Percentiles rank a stretch among this genome's conserved stretches.
These are phyloP conservation scores for Smittia aterrima DNA, from an alignment of 2,888 invertebrate genomes.

Conservation along the genomic window DNA sequence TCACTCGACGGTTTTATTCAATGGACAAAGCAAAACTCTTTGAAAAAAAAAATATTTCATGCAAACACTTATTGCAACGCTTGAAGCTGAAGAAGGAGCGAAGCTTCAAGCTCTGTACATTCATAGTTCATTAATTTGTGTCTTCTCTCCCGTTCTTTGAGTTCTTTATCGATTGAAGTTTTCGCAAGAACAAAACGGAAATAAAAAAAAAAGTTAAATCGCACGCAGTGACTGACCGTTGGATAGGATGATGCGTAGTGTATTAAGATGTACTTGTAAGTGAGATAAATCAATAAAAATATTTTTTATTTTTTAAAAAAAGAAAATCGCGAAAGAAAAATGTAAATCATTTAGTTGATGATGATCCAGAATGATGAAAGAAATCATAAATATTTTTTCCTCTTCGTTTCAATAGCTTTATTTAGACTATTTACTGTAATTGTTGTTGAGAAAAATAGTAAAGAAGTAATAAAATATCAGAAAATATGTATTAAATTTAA, in stretches of 20 bases:
- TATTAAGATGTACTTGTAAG: conserved; percentile 28
- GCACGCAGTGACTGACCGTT: conserved; percentile 37
- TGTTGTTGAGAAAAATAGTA: conserved; percentile 30
- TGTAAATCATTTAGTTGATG: conserved; percentile 9
- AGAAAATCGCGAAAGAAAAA: not conserved
- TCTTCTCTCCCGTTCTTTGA: not conserved
- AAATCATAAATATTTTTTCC: conserved; percentile 13
- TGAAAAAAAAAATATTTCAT: too few species aligned
- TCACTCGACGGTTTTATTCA: conserved; percentile 15
- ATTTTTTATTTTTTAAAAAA: conserved; percentile 26
- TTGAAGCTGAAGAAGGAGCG: not conserved
- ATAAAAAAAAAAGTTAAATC: conserved; percentile 28
- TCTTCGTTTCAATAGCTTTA: conserved; percentile 35
- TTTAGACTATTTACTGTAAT: conserved; percentile 30
- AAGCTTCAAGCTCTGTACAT: not conserved
- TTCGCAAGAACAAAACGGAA: conserved; percentile 8
- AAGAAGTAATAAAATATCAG: conserved; percentile 8
- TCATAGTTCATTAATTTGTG: not conserved
- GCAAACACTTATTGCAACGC: too few species aligned
- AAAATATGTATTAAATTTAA: conserved; percentile 38
- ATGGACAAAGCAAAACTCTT: not conserved
- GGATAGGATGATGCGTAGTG: not conserved
- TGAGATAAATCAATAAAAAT: conserved; percentile 30
- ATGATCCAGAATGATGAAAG: conserved; percentile 2
- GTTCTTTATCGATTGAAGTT: not conserved